Evolutionary conservation across 2,113 vertebrate species (phyloP), one percentile per base, ranked within the genome.

Genomic region (Manacus vitellinus): DNA sequence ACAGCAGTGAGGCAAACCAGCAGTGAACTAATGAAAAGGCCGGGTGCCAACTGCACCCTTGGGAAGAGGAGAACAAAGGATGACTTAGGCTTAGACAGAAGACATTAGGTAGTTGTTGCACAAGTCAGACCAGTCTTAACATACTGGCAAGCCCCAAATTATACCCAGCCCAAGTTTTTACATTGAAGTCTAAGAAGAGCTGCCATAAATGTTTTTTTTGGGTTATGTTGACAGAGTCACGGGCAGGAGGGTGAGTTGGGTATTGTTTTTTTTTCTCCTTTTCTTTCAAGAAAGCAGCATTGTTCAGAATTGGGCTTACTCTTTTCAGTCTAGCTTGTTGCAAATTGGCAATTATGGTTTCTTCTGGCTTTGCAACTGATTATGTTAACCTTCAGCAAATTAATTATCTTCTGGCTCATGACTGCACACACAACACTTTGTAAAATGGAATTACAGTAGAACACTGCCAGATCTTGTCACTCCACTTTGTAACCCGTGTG

Each of bases 41-140:
- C 44, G 24, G 47, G 33, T 82, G 31, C n/a, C 73, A 66, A 2
- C 73, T 76, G 52, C 82, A 80, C 82, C 87, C 92, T 49, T 75
- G 89, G 54, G 83, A 88, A 81, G 22, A 74, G 65, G n/a, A 62
- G 78, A 77, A 44, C 61, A 79, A 85, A 92, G 43, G 66, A 23
- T 94, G 92, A 91, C 28, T 66, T 87, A 41, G 80, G 78, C 85
- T 72, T n/a, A 71, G 76, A 59, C 54, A 16, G 31, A 8, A 82
- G 41, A 43, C 66, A 16, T 61, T 4, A 76, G 44, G 33, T 67
- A 23, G 55, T 58, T 92, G 93, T 89, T 80, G 59, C 94, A 66
- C 97, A 73, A 87, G 95, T 93, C 51, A 65, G 88, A 95, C 95
- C 72, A 88, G 94, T 96, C 87, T 56, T 83, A 62, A 66, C 66